Evolutionary conservation across 2,797 vertebrate species (phyloP), one percentile per base, ranked within the genome.

Genomic region (Notolabrus celidotus): DNA sequence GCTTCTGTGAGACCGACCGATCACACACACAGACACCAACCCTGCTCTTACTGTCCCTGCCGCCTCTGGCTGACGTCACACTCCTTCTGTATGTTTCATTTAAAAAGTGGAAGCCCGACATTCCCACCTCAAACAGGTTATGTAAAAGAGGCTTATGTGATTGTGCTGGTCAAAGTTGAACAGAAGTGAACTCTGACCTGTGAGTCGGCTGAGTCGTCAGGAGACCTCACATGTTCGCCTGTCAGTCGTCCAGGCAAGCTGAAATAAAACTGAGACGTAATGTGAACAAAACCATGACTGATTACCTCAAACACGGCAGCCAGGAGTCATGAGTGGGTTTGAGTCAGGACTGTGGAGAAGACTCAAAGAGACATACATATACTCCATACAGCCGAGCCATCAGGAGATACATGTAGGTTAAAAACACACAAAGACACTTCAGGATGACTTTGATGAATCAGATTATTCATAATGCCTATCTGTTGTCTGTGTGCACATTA

Each of bases 381-480:
- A n/a, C n/a, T n/a, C n/a, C n/a, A n/a, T n/a, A n/a, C n/a, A n/a
- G n/a, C n/a, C n/a, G n/a, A n/a, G n/a, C n/a, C n/a, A n/a, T n/a
- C n/a, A n/a, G n/a, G n/a, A n/a, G n/a, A n/a, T n/a, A n/a, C n/a
- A n/a, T n/a, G n/a, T n/a, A n/a, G n/a, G n/a, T n/a, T n/a, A n/a
- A n/a, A n/a, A n/a, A n/a, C n/a, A n/a, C n/a, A n/a, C n/a, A n/a
- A n/a, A n/a, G n/a, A n/a, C n/a, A n/a, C n/a, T n/a, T n/a, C n/a
- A n/a, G n/a, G n/a, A n/a, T n/a, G n/a, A n/a, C n/a, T n/a, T n/a
- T n/a, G n/a, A n/a, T n/a, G n/a, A n/a, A n/a, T n/a, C n/a, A n/a
- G n/a, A n/a, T 69, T 65, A 61, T 74, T n/a, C 20, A 71, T 76
- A 71, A 82, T 66, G 27, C 42, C 31, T 36, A 0, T 51, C 58